Conservation (phyloP, 2,797 vertebrate genomes). For the Antrozous pallidus region DNA sequence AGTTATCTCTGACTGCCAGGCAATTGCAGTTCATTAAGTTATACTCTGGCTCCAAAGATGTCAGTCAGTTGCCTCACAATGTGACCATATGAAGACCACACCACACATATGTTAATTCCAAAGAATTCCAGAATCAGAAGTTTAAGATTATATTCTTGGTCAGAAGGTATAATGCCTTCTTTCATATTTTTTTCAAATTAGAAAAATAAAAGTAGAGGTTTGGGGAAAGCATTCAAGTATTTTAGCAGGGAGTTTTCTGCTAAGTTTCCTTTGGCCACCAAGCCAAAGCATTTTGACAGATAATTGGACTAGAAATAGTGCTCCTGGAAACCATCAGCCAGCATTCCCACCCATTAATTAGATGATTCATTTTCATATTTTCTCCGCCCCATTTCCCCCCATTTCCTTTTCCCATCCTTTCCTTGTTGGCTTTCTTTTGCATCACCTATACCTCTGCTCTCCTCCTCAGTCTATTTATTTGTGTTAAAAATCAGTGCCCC, state of each 20-base stretch:
- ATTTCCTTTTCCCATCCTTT: conserved; percentile 53
- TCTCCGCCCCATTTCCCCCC: not conserved
- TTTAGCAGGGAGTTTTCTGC: conserved; percentile 65
- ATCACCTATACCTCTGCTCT: not conserved
- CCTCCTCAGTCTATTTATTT: not conserved
- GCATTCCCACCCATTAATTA: conserved; percentile 71
- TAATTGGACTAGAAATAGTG: conserved; percentile 65
- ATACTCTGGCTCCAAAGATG: not conserved
- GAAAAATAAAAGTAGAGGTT: conserved; percentile 60
- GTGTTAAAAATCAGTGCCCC: not conserved
- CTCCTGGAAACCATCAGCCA: conserved; percentile 64
- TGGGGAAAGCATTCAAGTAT: conserved; percentile 64
- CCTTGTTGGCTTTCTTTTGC: conserved; percentile 49
- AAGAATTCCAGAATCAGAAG: conserved; percentile 17
- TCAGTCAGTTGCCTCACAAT: conserved; percentile 45
- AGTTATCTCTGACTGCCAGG: not conserved
- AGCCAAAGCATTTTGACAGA: conserved; percentile 70
- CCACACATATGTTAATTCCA: not conserved
- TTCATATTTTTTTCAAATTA: conserved; percentile 58
- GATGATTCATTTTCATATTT: conserved; percentile 69
- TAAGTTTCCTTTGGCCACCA: conserved; percentile 70
- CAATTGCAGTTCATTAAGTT: conserved; percentile 20
- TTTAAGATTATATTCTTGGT: conserved; percentile 46
- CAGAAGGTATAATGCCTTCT: conserved; percentile 37
- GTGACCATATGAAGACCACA: not conserved